phyloP scores from a whole-genome alignment of 2,113 vertebrate species.

The Tyrannus savana region DNA sequence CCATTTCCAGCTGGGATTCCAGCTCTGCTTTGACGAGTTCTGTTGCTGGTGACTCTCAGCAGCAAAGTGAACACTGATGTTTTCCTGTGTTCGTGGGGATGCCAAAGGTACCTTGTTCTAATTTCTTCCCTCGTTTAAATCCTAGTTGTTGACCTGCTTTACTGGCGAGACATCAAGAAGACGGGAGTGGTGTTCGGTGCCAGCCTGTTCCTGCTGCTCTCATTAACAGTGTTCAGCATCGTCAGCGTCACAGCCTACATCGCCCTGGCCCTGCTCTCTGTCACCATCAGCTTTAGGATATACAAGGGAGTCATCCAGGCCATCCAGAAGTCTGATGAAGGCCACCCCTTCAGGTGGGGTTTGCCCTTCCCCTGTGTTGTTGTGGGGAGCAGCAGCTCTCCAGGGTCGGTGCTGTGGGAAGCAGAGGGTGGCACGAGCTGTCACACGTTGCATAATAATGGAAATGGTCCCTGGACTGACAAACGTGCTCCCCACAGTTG shows the following conservation, averaged over 20 bases:
- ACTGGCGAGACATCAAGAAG: conserved; percentile 97
- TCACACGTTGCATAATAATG: neutral
- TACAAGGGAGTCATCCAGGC: conserved; percentile 98
- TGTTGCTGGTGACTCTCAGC: neutral
- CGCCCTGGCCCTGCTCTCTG: conserved; percentile 91
- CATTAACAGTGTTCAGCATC: conserved; percentile 94
- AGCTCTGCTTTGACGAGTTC: neutral
- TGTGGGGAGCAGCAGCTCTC: neutral
- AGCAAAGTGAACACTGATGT: neutral
- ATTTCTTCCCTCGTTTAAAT: conserved; percentile 41
- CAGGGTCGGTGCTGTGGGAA: neutral
- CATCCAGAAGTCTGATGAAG: conserved; percentile 96
- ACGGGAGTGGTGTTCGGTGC: conserved; percentile 93
- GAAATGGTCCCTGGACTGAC: neutral
- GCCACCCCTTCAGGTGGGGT: conserved; percentile 95
- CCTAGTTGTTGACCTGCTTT: conserved; percentile 94
- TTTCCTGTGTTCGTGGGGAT: neutral
- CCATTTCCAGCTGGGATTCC: neutral
- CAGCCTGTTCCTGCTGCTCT: conserved; percentile 92
- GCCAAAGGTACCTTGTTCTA: conserved; percentile 30
- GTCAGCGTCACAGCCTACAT: conserved; percentile 94
- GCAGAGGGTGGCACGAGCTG: neutral
- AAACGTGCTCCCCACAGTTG: neutral
- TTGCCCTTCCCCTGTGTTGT: neutral
- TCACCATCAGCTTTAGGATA: conserved; percentile 96